Evolutionary conservation across 2,888 invertebrate genomes (phyloP), one percentile per base, ranked within the genome.

Genomic region (Acrocyrtus sp.): DNA sequence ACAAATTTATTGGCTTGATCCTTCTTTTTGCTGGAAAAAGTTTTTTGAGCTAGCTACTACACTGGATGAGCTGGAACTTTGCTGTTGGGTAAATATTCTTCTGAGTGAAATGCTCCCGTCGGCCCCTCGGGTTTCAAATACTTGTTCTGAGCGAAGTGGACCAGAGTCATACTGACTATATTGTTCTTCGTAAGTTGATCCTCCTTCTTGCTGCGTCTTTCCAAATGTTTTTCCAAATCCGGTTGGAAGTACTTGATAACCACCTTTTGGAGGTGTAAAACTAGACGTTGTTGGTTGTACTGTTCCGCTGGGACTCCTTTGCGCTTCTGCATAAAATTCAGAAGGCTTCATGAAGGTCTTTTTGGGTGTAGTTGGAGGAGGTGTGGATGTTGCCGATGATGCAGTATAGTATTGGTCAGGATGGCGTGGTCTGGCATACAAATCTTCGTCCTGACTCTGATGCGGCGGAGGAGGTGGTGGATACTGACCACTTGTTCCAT

Each of bases 261-360:
- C 77, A 21, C 77, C 76, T 54, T 77, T 76, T 1, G 75, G 72
- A 10, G 76, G 78, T 10, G 56, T 54, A 24, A 73, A 72, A n/a
- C 63, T 58, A 8, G 62, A 43, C 12, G 34, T 56, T 66, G 58
- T 15, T 41, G 69, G 24, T 17, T 57, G 53, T 8, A 5, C 12
- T 5, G 6, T 1, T 45, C 65, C 65, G 48, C 72, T 65, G 12
- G 72, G 65, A 48, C 72, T 72, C 41, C 60, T 58, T 57, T 75
- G 78, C 21, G 67, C 66, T 57, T 75, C 75, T 4, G 75, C 39
- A 24, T 77, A 74, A 58, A 79, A 81, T 43, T 81, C 80, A 0
- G 79, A 79, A 8, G 81, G 81, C 63, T 81, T 81, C 77, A 79
- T 75, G 45, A 81, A 81, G 1, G 75, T 72, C 56, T 77, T 81